Conservation (phyloP, 2,888 invertebrate genomes). For the Hipparchia semele region DNA sequence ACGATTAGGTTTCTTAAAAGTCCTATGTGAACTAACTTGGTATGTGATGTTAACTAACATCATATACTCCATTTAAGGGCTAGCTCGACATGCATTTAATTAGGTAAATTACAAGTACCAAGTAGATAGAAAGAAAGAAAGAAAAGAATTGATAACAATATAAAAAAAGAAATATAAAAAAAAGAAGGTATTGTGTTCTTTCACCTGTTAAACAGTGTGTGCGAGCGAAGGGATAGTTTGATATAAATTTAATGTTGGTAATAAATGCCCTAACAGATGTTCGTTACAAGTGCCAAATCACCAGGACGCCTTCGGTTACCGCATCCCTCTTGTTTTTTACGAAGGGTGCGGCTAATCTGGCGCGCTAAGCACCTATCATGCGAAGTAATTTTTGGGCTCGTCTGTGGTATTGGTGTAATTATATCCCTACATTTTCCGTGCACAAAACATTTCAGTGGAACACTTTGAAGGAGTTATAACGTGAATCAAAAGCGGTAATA, state of each 20-base stretch:
- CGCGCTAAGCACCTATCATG: conserved; percentile 70
- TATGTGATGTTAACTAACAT: too few species aligned
- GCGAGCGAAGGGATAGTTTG: conserved; percentile 10
- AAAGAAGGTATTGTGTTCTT: too few species aligned
- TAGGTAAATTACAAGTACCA: too few species aligned
- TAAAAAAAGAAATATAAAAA: too few species aligned
- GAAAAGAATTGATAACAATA: too few species aligned
- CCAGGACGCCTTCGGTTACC: conserved; percentile 57
- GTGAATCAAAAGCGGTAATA: too few species aligned
- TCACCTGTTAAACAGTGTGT: not conserved
- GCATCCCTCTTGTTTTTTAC: conserved; percentile 78
- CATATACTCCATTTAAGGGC: too few species aligned
- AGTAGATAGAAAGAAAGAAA: too few species aligned
- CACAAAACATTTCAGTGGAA: not conserved
- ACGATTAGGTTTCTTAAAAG: too few species aligned
- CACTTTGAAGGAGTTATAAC: not conserved
- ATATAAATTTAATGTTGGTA: conserved; percentile 33
- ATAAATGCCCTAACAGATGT: conserved; percentile 50
- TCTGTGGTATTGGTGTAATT: conserved; percentile 59
- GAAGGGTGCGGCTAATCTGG: conserved; percentile 71
- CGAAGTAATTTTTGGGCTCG: conserved; percentile 77
- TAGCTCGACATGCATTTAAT: too few species aligned
- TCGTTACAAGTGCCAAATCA: conserved; percentile 56
- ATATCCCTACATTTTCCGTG: conserved; percentile 7
- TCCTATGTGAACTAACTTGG: too few species aligned